Base-by-base conservation (phyloP, 2,888 invertebrate genomes). In the Clepsis dumicolana region DNA sequence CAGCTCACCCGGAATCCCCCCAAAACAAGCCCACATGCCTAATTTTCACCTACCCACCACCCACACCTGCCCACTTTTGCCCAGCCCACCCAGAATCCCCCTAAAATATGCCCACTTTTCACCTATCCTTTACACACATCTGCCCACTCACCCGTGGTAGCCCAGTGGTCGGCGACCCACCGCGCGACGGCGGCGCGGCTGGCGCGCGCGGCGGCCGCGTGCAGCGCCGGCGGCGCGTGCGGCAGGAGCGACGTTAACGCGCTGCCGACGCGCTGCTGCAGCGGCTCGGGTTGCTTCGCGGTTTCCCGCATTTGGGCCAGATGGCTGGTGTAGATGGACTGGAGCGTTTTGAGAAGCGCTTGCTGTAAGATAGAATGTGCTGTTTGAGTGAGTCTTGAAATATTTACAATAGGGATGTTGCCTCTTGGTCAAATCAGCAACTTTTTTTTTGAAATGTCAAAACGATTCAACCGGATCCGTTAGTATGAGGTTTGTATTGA, bases 111-210 rank as follows among this genome's bases (percentile, higher is more conserved):
- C 32, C 62, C 62, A 35, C 35, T 62, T 24, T 62, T 24, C 0
- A 4, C 1, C 14, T n/a, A 25, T 21, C 14, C 2, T 3, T 32
- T 14, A 7, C 12, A 18, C 29, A 5, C 32, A 18, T 16, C 21
- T 50, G 29, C 29, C 57, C 44, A 59, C 59, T 74, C 16, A 80
- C 80, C 74, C 2, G 74, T 75, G 12, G 63, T 72, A 1, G 60
- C 77, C 85, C 90, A 89, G 24, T 89, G 87, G 1, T 87, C 87
- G 0, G 76, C 66, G 0, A 89, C 65, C 90, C 90, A 90, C 52
- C 80, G 80, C 0, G 52, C 38, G 0, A 89, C 62, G 2, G 78
- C 1, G 81, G 50, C 0, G 53, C 38, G 14, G 27, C 78, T 79
- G 1, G 79, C 79, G 0, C 77, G 71, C 0, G 74, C 80, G 0